These are phyloP conservation scores for Graphium colonna DNA, from an alignment of 2,888 invertebrate species.

Conservation along the genomic window DNA sequence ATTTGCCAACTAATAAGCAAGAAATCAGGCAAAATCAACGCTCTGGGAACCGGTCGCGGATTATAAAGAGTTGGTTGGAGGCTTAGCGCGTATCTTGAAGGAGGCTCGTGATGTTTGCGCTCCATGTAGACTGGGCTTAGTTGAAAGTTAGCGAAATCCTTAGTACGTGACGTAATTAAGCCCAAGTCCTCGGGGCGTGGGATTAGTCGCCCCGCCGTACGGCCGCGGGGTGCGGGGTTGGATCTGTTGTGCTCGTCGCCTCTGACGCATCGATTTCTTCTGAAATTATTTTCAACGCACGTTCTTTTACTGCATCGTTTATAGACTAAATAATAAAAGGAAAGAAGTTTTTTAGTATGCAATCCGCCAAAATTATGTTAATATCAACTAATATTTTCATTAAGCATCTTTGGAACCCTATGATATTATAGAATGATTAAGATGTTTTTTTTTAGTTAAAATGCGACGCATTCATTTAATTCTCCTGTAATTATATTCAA, in stretches of 20 bases:
- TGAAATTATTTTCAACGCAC: constrained; percentile 4
- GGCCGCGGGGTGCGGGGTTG: constrained; percentile 10
- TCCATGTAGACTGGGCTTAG: constrained; percentile 50
- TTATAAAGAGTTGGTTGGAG: constrained; percentile 48
- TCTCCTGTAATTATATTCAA: no score
- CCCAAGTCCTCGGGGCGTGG: constrained; percentile 33
- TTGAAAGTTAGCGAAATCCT: constrained; percentile 58
- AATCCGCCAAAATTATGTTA: no score
- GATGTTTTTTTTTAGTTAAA: no score
- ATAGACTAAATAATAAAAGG: no score
- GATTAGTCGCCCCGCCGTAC: constrained; percentile 17
- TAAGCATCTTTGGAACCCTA: no score
- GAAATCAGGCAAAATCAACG: no score
- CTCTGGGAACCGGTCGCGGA: constrained; percentile 39
- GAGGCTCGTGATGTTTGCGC: constrained; percentile 51
- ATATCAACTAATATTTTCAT: no score
- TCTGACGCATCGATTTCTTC: constrained; percentile 5
- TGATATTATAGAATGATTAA: no score
- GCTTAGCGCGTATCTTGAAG: constrained; percentile 62
- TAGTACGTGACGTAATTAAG: constrained; percentile 63
- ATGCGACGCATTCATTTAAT: no score
- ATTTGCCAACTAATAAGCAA: no score
- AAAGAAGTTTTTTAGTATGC: not conserved
- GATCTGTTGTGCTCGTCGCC: constrained; percentile 13
- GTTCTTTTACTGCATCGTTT: no score